phyloP scores from a whole-genome alignment of 1,140 invertebrate species.

The Meloidogyne floridensis region DNA sequence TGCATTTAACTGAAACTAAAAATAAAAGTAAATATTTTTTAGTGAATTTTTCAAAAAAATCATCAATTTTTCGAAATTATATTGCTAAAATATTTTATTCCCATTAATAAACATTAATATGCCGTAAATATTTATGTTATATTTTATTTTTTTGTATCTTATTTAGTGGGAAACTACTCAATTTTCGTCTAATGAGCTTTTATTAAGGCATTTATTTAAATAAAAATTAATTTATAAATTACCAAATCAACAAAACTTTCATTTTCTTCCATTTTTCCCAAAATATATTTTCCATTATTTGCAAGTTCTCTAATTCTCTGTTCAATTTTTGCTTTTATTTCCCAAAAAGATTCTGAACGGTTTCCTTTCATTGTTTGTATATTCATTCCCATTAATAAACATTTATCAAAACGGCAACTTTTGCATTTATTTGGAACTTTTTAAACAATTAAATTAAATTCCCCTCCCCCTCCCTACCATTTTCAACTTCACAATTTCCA shows the following conservation, averaged over 20 bases:
- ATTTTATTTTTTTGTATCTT: no score
- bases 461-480: background rate
- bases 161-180: background rate
- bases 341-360: background rate
- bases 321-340: background rate
- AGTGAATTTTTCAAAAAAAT: no score
- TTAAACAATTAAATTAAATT: background rate
- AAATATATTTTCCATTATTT: background rate
- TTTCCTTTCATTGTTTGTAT: background rate
- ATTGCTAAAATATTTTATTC: no score
- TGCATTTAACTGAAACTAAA: no score
- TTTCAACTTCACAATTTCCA: background rate
- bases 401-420: background rate
- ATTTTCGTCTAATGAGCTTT: background rate
- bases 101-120: no score
- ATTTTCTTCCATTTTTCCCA: background rate
- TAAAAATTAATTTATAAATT: background rate
- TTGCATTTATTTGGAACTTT: background rate
- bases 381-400: constrained; percentile 18
- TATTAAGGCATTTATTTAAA: background rate
- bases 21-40: no score
- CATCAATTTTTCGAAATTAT: no score
- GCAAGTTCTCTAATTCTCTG: background rate
- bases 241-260: background rate
- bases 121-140: no score